These are phyloP conservation scores for Hypomecis atomaria DNA, from an alignment of 2,888 invertebrate species.

Conservation along the genomic window DNA sequence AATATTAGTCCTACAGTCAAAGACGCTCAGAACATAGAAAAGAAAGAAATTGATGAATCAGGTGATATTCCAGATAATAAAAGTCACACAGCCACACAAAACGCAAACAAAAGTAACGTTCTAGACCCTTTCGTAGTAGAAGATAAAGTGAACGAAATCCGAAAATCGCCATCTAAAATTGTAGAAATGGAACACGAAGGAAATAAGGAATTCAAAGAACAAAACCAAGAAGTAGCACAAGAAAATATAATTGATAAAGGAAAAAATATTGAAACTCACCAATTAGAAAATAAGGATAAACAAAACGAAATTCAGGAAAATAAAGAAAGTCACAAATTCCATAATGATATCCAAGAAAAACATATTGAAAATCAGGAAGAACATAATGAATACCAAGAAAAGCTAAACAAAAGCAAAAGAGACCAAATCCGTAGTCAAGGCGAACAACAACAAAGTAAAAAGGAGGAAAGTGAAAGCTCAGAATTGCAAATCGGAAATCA, in stretches of 20 bases:
- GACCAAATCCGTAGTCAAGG: slow-evolving; percentile 20
- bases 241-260: not conserved
- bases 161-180: not conserved
- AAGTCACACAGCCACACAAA: not conserved
- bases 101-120: not conserved
- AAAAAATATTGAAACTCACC: not conserved
- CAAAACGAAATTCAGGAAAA: slow-evolving; percentile 17
- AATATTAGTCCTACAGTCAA: slow-evolving; percentile 8
- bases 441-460: too few species aligned
- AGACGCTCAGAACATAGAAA: slow-evolving; percentile 14
- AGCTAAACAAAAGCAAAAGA: slow-evolving; percentile 12
- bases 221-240: not conserved
- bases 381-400: slow-evolving; percentile 13
- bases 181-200: not conserved
- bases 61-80: not conserved
- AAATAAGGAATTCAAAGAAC: not conserved
- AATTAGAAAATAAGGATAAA: slow-evolving; percentile 1
- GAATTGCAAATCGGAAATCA: too few species aligned
- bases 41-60: slow-evolving; percentile 26
- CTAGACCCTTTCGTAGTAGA: not conserved
- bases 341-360: slow-evolving; percentile 6
- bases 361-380: not conserved
- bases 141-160: not conserved
- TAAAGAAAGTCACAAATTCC: slow-evolving; percentile 18
- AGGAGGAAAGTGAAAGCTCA: too few species aligned